phyloP scores from a whole-genome alignment of 2,888 invertebrate species.

The Rotaria socialis region DNA sequence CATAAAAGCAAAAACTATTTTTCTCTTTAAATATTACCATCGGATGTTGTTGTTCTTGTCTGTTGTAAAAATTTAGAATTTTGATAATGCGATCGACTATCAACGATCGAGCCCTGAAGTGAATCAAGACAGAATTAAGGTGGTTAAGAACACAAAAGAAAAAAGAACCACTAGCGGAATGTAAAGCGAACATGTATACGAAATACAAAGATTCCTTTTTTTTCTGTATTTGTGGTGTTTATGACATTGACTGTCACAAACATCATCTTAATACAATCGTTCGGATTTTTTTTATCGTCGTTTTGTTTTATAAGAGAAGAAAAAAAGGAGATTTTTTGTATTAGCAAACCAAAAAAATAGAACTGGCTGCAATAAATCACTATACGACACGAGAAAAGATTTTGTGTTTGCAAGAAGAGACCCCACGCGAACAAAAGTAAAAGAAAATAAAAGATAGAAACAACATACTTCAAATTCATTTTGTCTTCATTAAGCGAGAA shows the following conservation, averaged over 20 bases:
- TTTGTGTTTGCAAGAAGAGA: not conserved
- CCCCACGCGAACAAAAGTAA: not conserved
- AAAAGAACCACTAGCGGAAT: not conserved
- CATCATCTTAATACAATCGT: not conserved
- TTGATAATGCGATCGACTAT: not conserved
- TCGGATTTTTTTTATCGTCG: not conserved
- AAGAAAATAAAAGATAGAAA: not conserved
- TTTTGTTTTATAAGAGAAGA: not conserved
- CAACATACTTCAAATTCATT: not conserved
- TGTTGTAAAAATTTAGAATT: not conserved
- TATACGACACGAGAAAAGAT: not conserved
- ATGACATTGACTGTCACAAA: not conserved
- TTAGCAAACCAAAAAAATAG: not conserved
- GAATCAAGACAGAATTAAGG: not conserved
- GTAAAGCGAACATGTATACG: not conserved
- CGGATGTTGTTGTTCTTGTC: not conserved
- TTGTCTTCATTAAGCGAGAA: not conserved
- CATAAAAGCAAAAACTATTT: too few relatives aligned
- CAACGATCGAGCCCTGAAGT: not conserved
- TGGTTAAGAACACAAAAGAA: not conserved
- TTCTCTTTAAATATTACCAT: not conserved
- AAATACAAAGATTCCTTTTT: not conserved
- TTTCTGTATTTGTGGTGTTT: not conserved
- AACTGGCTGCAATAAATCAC: not conserved
- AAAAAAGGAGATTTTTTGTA: not conserved